These are phyloP conservation scores for Helobdella robusta DNA, from an alignment of 2,888 invertebrate genomes.

Conservation along the genomic window DNA sequence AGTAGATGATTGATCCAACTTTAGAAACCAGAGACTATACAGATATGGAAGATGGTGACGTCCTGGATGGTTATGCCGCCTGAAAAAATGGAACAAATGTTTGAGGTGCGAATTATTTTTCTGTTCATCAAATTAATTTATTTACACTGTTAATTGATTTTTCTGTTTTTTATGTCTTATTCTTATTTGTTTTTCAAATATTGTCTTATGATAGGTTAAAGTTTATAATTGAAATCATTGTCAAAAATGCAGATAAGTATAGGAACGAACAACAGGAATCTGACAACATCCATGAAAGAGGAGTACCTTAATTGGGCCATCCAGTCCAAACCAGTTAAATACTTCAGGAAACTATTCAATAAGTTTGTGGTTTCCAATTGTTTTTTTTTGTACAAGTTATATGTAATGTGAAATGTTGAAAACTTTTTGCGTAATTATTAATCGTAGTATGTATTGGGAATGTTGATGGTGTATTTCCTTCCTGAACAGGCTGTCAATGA, in stretches of 20 bases:
- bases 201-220: no score
- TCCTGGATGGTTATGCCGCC: not conserved
- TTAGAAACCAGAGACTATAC: not conserved
- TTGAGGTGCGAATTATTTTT: conserved; percentile 8
- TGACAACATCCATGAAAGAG: conserved; percentile 18
- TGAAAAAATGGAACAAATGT: conserved; percentile 13
- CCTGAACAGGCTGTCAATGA: not conserved
- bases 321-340: not conserved
- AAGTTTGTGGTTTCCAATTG: conserved; percentile 3
- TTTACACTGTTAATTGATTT: not conserved
- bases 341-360: conserved; percentile 17
- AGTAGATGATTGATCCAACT: no score
- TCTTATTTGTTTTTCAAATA: no score
- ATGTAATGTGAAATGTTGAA: not conserved
- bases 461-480: not conserved
- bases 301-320: conserved; percentile 18
- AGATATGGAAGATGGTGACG: conserved; percentile 16
- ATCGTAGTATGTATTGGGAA: not conserved
- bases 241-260: conserved; percentile 15
- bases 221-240: no score
- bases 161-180: conserved; percentile 2
- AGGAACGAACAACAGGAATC: not conserved
- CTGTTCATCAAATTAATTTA: not conserved
- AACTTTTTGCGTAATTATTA: not conserved
- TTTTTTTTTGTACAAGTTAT: not conserved